A percentile compares a stretch with the other conserved stretches of the same genome.
Evolutionary conservation across 2,888 invertebrate genomes (phyloP).

Genomic region (Prosopocoilus inquinatus): DNA sequence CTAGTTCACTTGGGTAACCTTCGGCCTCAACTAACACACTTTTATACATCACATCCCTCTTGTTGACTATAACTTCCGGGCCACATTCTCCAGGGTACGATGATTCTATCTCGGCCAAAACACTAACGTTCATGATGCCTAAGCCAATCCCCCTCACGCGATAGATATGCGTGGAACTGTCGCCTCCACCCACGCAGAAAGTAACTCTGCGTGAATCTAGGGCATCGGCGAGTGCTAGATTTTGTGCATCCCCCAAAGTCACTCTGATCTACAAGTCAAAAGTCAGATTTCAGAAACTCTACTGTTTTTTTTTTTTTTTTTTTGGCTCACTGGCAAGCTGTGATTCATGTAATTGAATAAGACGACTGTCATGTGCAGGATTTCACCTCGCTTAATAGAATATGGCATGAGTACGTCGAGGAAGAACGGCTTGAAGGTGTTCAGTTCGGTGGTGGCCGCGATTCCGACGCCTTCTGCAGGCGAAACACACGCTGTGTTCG

Average conservation of each 20-base stretch:
- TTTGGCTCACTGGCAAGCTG: slow-evolving; percentile 61
- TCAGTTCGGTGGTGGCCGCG: slow-evolving; percentile 38
- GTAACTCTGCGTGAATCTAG: slow-evolving; percentile 33
- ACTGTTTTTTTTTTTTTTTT: background rate
- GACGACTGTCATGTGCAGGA: slow-evolving; percentile 62
- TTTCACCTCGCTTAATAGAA: slow-evolving; percentile 65
- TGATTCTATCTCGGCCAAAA: slow-evolving; percentile 52
- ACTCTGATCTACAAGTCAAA: slow-evolving; percentile 35
- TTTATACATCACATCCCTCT: slow-evolving; percentile 64
- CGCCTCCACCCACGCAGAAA: slow-evolving; percentile 40
- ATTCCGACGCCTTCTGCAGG: slow-evolving; percentile 45
- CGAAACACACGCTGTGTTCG: slow-evolving; percentile 58
- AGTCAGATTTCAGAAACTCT: too few relatives aligned
- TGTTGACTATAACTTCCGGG: slow-evolving; percentile 51
- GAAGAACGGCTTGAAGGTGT: slow-evolving; percentile 72
- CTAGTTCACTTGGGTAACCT: slow-evolving; percentile 65
- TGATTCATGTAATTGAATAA: slow-evolving; percentile 72
- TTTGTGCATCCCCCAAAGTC: slow-evolving; percentile 36
- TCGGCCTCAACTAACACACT: slow-evolving; percentile 66
- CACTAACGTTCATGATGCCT: slow-evolving; percentile 53
- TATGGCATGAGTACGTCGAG: slow-evolving; percentile 68
- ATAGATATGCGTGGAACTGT: slow-evolving; percentile 41
- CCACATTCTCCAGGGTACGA: slow-evolving; percentile 52
- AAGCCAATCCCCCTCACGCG: slow-evolving; percentile 38
- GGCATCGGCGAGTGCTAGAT: slow-evolving; percentile 34